phyloP scores from a whole-genome alignment of 2,888 invertebrate species.

The Agrochola macilenta region DNA sequence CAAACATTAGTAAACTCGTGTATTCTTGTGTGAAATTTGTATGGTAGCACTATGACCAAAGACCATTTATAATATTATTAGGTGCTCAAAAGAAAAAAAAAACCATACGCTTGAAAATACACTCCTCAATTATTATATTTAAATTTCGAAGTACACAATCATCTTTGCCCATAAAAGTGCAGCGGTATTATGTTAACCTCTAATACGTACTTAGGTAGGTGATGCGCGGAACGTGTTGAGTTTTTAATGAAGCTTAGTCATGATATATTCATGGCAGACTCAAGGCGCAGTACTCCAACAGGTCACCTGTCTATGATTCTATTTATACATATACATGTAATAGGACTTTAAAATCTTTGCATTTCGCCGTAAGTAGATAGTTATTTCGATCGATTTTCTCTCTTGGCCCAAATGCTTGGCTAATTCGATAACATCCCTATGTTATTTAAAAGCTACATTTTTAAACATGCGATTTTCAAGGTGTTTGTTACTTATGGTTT shows the following conservation, averaged over 20 bases:
- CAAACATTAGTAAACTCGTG: background rate
- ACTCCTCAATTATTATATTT: background rate
- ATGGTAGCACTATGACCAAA: background rate
- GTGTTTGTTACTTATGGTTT: background rate
- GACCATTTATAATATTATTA: background rate
- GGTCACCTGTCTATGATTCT: slow-evolving; percentile 17
- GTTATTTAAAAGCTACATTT: background rate
- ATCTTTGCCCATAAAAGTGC: background rate
- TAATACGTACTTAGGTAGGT: background rate
- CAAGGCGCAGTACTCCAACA: slow-evolving; percentile 29
- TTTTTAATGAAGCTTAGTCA: slow-evolving; percentile 52
- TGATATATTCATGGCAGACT: slow-evolving; percentile 22
- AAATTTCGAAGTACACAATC: background rate
- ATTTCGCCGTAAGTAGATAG: background rate
- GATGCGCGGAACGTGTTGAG: slow-evolving; percentile 45
- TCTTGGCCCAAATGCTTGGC: background rate
- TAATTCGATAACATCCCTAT: background rate
- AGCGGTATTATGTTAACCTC: background rate
- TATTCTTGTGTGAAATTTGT: background rate
- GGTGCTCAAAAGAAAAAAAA: background rate
- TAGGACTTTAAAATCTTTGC: background rate
- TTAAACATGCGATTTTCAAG: background rate
- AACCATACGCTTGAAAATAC: background rate
- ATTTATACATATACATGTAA: background rate
- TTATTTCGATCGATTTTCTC: background rate